A percentile compares a stretch with the other conserved stretches of the same genome.
Evolutionary conservation across 37 sponge, comb jelly and placozoan species (phyloP).

Genomic region (Halichondria panicea): DNA sequence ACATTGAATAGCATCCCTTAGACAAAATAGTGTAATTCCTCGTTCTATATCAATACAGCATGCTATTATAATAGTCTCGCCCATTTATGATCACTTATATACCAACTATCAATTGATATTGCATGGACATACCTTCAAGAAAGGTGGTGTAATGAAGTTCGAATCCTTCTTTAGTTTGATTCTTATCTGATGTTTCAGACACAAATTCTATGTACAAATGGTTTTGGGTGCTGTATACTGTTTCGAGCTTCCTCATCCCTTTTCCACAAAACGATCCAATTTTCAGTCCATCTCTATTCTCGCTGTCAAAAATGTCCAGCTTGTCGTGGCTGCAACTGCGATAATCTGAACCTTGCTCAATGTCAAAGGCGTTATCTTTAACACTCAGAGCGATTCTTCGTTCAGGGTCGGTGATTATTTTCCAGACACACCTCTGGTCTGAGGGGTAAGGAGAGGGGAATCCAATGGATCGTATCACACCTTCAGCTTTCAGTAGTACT

Average conservation of each 20-base stretch:
- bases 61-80: too few relatives aligned
- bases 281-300: not conserved
- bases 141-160: constrained; percentile 51
- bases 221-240: constrained; percentile 37
- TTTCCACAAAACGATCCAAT: constrained; percentile 31
- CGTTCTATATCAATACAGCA: too few relatives aligned
- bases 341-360: constrained; percentile 28
- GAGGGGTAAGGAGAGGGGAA: constrained; percentile 8
- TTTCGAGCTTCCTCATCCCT: constrained; percentile 19
- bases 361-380: constrained; percentile 3
- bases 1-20: too few relatives aligned
- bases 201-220: constrained; percentile 42
- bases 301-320: constrained; percentile 37
- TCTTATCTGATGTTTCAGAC: constrained; percentile 4
- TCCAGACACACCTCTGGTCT: constrained; percentile 39
- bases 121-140: constrained; percentile 10
- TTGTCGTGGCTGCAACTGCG: constrained; percentile 41
- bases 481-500: constrained; percentile 8
- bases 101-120: not conserved
- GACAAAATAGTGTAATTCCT: too few relatives aligned
- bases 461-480: constrained; percentile 25
- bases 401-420: constrained; percentile 55
- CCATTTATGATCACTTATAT: too few relatives aligned
- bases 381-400: constrained; percentile 57
- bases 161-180: constrained; percentile 10